A percentile compares a stretch with the other conserved stretches of the same genome.
Conservation (phyloP, 2,113 vertebrate species). For the Xyrauchen texanus region DNA sequence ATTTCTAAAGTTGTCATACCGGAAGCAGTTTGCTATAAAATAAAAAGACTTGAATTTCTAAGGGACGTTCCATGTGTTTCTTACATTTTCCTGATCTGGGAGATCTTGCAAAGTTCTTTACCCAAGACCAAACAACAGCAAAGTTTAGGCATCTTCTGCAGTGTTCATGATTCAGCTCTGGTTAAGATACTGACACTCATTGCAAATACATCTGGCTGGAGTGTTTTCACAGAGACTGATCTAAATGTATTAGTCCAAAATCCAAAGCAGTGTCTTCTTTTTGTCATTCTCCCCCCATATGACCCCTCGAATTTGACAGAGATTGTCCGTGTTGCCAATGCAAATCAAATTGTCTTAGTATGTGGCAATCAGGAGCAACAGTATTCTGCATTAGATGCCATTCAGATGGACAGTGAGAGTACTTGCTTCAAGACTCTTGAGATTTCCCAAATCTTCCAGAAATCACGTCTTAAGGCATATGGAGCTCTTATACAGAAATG, state of each 20-base stretch:
- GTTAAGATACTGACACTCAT: conserved; percentile 70
- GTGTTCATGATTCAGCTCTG: conserved; percentile 71
- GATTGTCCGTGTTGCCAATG: conserved; percentile 47
- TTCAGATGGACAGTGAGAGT: conserved; percentile 62
- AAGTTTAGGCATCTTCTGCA: conserved; percentile 71
- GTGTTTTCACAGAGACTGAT: conserved; percentile 56
- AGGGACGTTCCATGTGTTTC: conserved; percentile 79
- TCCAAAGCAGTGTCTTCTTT: conserved; percentile 71
- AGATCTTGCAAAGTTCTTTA: conserved; percentile 71
- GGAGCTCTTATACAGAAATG: conserved; percentile 67
- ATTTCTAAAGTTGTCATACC: conserved; percentile 72
- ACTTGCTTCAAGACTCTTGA: conserved; percentile 70
- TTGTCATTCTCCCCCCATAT: conserved; percentile 60
- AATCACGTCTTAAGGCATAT: conserved; percentile 67
- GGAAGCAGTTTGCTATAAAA: conserved; percentile 71
- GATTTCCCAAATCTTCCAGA: conserved; percentile 73
- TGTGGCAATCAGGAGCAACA: conserved; percentile 59
- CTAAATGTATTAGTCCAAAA: conserved; percentile 48
- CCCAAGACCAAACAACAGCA: conserved; percentile 61
- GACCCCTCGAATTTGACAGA: conserved; percentile 50
- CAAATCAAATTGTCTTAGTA: conserved; percentile 74
- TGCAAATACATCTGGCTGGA: conserved; percentile 78
- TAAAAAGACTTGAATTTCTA: conserved; percentile 71
- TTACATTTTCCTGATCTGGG: conserved; percentile 79
- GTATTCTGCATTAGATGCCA: conserved; percentile 40